Conservation (phyloP, 2,113 vertebrate genomes). For the Sigmodon hispidus region DNA sequence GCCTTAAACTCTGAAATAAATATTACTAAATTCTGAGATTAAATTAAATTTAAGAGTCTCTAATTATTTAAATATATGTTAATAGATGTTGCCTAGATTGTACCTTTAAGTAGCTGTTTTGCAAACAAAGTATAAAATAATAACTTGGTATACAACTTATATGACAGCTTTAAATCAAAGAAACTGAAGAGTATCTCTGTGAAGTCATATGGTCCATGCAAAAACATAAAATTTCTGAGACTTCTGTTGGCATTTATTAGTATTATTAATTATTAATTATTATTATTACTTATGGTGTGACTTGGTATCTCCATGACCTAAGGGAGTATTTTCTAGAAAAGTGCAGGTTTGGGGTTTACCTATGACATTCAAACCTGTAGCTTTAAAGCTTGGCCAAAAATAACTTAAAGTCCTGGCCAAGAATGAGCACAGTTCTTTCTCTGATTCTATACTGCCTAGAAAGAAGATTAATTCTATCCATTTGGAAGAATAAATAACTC, state of each 20-base stretch:
- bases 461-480: too few species aligned
- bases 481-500: too few species aligned
- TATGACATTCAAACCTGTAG: too few species aligned
- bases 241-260: background rate
- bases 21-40: background rate
- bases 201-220: background rate
- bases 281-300: too few species aligned
- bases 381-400: too few species aligned
- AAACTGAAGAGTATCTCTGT: background rate
- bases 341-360: too few species aligned
- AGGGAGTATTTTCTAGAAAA: too few species aligned
- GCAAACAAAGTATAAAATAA: background rate
- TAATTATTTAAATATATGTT: background rate
- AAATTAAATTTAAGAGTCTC: background rate
- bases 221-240: background rate
- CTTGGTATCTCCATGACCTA: too few species aligned
- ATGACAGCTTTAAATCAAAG: background rate
- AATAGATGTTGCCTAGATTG: background rate
- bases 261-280: too few species aligned
- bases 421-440: too few species aligned
- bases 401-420: too few species aligned
- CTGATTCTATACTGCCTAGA: too few species aligned
- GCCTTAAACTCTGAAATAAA: constrained; percentile 19
- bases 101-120: constrained; percentile 1
- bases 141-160: background rate